phyloP scores from a whole-genome alignment of 2,888 invertebrate genomes.

The Sericinus montela region DNA sequence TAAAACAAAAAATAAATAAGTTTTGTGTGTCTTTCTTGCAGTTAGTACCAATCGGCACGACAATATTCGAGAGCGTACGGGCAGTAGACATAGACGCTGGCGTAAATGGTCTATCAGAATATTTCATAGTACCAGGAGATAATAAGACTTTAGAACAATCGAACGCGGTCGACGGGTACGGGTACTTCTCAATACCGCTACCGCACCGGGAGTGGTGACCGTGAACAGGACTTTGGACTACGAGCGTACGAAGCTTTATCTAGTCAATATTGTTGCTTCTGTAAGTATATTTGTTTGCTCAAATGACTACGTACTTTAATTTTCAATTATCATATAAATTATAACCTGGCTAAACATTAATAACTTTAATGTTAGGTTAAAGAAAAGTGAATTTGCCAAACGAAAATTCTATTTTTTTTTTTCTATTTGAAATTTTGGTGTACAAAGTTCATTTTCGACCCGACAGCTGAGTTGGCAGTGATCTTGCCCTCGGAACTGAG shows the following conservation, averaged over 20 bases:
- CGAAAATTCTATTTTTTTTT: too few species aligned
- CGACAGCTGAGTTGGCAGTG: too few species aligned
- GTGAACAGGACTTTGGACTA: slow-evolving; percentile 92
- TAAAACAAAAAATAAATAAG: too few species aligned
- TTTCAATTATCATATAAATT: too few species aligned
- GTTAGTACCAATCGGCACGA: slow-evolving; percentile 92
- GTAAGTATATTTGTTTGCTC: slow-evolving; percentile 77
- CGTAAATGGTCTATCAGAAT: slow-evolving; percentile 92
- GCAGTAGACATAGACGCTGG: slow-evolving; percentile 92
- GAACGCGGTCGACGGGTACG: slow-evolving; percentile 87
- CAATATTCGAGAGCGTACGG: slow-evolving; percentile 89
- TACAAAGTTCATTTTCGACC: too few species aligned
- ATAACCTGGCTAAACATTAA: too few species aligned
- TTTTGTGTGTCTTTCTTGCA: slow-evolving; percentile 49
- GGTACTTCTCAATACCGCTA: slow-evolving; percentile 90
- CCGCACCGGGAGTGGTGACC: slow-evolving; percentile 94
- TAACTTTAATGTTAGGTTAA: too few species aligned
- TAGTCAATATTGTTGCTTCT: slow-evolving; percentile 92
- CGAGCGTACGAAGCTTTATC: slow-evolving; percentile 91
- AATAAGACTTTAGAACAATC: slow-evolving; percentile 58
- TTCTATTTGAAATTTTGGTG: too few species aligned
- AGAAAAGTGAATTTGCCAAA: too few species aligned
- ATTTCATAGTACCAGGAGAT: slow-evolving; percentile 86
- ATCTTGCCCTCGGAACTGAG: too few species aligned
- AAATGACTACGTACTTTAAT: too few species aligned